Evolutionary conservation across 2,888 invertebrate species (phyloP), one percentile per base, ranked within the genome.

Genomic region (Pycnomerus fuliginosus): DNA sequence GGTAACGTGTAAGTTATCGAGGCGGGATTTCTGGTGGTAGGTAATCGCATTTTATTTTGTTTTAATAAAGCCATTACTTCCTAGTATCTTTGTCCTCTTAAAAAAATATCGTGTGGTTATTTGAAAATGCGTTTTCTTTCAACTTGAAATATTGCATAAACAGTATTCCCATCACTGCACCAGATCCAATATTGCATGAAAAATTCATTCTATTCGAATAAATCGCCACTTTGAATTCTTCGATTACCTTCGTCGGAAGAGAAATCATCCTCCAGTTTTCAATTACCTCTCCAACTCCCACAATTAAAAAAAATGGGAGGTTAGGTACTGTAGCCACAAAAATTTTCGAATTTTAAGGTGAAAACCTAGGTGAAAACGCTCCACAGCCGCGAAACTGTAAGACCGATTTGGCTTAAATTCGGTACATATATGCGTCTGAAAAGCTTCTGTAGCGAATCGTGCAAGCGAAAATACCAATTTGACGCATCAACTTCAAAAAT

Each of bases 191-290:
- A 34, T 2, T 13, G 13, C 8, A 34, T 34, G 34, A 34, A 34
- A 34, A 34, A 34, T 34, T 34, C 34, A 34, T 34, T 15, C 11
- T n/a, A 20, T 22, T 5, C 34, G 12, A 31, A 22, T 34, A 34
- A 16, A 33, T 33, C 33, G 11, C 16, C 33, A 33, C 33, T 33
- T 33, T 16, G 7, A 8, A 15, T 2, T 16, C 11, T 30, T 30
- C 15, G 28, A 2, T 5, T 3, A 28, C n/a, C n/a, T 20, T 32
- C 20, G 10, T 10, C 12, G 8, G n/a, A 11, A 8, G 13, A 7
- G 20, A 10, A 3, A 14, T n/a, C 14, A 28, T 28, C 2, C 5
- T 10, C n/a, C 28, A 28, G n/a, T 28, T 28, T 28, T 7, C n/a
- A n/a, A n/a, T n/a, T n/a, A n/a, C n/a, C n/a, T n/a, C n/a, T n/a